Conservation (phyloP, 2,797 vertebrate species). For the Epinephelus awoara region DNA sequence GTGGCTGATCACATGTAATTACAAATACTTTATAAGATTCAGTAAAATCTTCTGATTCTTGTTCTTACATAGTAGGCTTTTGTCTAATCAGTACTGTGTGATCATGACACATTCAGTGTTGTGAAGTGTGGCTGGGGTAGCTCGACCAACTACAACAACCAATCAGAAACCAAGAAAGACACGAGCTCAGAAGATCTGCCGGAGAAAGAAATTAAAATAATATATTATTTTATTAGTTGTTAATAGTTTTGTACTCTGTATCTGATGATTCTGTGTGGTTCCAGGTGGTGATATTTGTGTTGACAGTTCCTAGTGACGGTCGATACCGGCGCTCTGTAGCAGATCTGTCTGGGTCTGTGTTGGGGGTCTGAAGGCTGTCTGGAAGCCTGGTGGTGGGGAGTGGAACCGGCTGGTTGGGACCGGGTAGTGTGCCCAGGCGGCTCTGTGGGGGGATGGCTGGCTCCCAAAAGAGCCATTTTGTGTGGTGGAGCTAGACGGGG, state of each 20-base stretch:
- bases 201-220: slow-evolving; percentile 80
- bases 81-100: background rate
- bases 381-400: slow-evolving; percentile 95
- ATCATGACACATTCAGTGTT: background rate
- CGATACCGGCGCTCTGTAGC: slow-evolving; percentile 93
- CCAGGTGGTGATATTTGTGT: slow-evolving; percentile 32
- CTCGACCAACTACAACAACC: slow-evolving; percentile 75
- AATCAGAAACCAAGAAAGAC: slow-evolving; percentile 71
- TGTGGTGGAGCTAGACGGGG: slow-evolving; percentile 84
- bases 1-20: background rate
- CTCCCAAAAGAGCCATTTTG: slow-evolving; percentile 87
- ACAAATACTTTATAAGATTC: background rate
- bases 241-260: slow-evolving; percentile 83
- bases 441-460: slow-evolving; percentile 91
- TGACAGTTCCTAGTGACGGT: slow-evolving; percentile 89
- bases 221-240: slow-evolving; percentile 87
- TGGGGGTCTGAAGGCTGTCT: slow-evolving; percentile 93
- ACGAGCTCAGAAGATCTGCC: slow-evolving; percentile 69
- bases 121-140: slow-evolving; percentile 71
- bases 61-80: background rate
- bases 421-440: slow-evolving; percentile 90
- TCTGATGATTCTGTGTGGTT: slow-evolving; percentile 12
- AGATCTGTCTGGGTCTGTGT: slow-evolving; percentile 94
- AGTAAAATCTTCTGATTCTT: background rate
- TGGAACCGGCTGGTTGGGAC: slow-evolving; percentile 87